These are phyloP conservation scores for Harmothoe impar DNA, from an alignment of 2,888 invertebrate species.

Conservation along the genomic window DNA sequence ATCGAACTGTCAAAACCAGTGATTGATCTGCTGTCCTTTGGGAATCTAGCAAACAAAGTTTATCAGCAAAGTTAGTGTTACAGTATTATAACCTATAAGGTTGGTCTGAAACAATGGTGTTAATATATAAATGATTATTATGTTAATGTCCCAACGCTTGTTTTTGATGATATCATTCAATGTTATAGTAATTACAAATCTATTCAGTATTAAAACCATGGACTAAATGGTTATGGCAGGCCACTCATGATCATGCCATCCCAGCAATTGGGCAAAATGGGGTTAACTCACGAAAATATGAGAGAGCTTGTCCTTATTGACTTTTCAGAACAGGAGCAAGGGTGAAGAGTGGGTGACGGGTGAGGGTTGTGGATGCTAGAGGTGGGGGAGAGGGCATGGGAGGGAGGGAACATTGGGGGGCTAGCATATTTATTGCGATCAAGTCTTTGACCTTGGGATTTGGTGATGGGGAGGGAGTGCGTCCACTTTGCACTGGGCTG, in stretches of 20 bases:
- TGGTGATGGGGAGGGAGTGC: background rate
- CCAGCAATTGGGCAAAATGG: too few relatives aligned
- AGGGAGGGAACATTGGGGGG: background rate
- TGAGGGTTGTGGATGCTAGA: background rate
- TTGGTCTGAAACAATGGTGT: too few relatives aligned
- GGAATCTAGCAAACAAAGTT: background rate
- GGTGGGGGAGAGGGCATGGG: background rate
- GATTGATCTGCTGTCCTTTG: background rate
- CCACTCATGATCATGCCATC: too few relatives aligned
- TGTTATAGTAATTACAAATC: too few relatives aligned
- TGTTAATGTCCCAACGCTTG: too few relatives aligned
- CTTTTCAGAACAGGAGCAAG: background rate
- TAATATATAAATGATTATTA: too few relatives aligned
- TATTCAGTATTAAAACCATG: too few relatives aligned
- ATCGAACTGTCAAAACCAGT: background rate
- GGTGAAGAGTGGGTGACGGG: background rate
- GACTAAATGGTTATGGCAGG: too few relatives aligned
- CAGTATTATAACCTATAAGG: too few relatives aligned
- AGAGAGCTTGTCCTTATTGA: background rate
- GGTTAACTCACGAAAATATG: too few relatives aligned
- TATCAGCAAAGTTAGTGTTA: background rate
- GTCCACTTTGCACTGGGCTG: background rate
- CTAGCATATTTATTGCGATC: slow-evolving; percentile 1
- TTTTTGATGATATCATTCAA: too few relatives aligned
- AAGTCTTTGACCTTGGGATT: slow-evolving; percentile 7